Evolutionary conservation across 1,140 invertebrate species (phyloP).

Genomic region (Zaprionus lachaisei): DNA sequence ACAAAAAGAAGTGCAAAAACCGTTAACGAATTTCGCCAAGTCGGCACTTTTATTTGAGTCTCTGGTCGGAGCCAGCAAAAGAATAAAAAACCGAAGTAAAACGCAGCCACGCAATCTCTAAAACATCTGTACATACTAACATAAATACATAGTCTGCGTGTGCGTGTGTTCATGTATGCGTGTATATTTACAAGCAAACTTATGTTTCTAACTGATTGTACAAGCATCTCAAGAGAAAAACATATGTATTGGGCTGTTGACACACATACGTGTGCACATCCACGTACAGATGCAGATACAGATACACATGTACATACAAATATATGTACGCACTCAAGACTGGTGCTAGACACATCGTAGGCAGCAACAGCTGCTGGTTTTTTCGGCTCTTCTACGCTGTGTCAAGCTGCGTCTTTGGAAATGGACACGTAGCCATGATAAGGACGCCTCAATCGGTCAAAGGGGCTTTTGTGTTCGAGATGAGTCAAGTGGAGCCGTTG

Average conservation of each 20-base stretch:
- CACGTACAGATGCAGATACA: neutral
- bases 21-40: conserved; percentile 8
- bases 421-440: conserved; percentile 49
- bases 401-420: conserved; percentile 4
- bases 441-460: conserved; percentile 31
- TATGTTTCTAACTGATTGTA: conserved; percentile 1
- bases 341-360: neutral
- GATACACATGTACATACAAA: neutral
- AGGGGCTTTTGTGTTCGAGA: conserved; percentile 35
- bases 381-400: neutral
- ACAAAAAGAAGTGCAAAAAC: neutral
- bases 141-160: neutral
- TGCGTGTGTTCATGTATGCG: neutral
- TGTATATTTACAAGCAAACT: neutral
- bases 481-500: conserved; percentile 29
- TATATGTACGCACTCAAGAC: neutral
- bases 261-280: neutral
- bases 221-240: neutral
- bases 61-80: conserved; percentile 10
- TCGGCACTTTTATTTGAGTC: neutral
- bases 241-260: conserved; percentile 14
- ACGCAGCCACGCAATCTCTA: conserved; percentile 31
- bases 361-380: conserved; percentile 2
- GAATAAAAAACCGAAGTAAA: neutral
- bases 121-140: conserved; percentile 40